Evolutionary conservation across 2,797 vertebrate species (phyloP), one percentile per base, ranked within the genome.

Genomic region (Pangasius sanitwongsei): DNA sequence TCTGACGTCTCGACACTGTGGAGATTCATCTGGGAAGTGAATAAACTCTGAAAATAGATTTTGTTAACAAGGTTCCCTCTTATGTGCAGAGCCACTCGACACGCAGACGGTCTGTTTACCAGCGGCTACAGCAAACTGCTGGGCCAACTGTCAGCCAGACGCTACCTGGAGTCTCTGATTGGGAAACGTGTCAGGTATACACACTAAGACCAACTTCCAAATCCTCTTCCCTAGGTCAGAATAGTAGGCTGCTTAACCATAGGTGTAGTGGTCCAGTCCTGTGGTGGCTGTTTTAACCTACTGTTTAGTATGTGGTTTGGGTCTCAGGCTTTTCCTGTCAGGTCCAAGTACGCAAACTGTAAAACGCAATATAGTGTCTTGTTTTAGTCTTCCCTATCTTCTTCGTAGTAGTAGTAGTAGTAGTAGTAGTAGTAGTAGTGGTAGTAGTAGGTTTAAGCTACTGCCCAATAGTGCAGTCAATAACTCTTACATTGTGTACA

Each of bases 71-170:
- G 55, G n/a, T 63, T 77, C 3, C 2, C 18, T 59, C 37, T 89
- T 91, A 34, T 94, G 93, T 86, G 90, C 94, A 99, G 98, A 97
- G 96, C 97, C 90, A 93, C 95, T 87, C 97, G 98, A 93, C 97
- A 99, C 91, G 97, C 97, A 88, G 98, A 99, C 92, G 98, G 97
- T 93, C 95, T 99, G 92, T 99, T 98, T 94, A 99, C 98, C 93
- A 98, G 95, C 92, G 97, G 97, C 92, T 99, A 97, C 94, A 99
- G 98, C 93, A 98, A 97, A 96, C 97, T 99, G 91, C 96, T 99
- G 92, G 97, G 97, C 81, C 97, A 99, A 94, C 93, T 98, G 48
- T 98, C 98, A 92, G 98, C 97, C 91, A 97, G 97, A 94, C 97
- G 97, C 92, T 99, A 99, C 93, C 96, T 99, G 94, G 98, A 99